phyloP scores from a whole-genome alignment of 2,888 invertebrate genomes.

The Rhimphoctona megacephalus region DNA sequence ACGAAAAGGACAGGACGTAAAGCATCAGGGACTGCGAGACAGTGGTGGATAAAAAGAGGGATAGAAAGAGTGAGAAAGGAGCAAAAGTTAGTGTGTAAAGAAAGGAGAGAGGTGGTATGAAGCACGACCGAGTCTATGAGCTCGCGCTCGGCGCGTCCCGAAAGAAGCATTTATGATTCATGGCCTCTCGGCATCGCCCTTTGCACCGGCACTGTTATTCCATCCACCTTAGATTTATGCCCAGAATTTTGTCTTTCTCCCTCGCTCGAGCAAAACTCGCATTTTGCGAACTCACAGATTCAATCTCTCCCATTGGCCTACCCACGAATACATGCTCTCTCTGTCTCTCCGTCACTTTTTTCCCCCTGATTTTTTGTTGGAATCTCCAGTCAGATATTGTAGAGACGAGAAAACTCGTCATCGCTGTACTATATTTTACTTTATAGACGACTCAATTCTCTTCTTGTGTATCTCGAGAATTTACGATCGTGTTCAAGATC shows the following conservation, averaged over 20 bases:
- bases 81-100: not conserved
- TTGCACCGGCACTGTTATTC: slow-evolving; percentile 70
- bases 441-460: slow-evolving; percentile 62
- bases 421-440: slow-evolving; percentile 39
- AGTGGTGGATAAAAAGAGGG: slow-evolving; percentile 12
- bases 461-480: slow-evolving; percentile 35
- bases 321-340: slow-evolving; percentile 39
- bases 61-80: not conserved
- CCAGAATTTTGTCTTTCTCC: slow-evolving; percentile 68
- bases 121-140: slow-evolving; percentile 69
- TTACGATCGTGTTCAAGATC: slow-evolving; percentile 32
- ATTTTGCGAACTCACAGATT: slow-evolving; percentile 62
- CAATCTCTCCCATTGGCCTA: slow-evolving; percentile 60
- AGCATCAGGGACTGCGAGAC: slow-evolving; percentile 36
- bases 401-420: slow-evolving; percentile 54
- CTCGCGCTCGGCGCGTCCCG: slow-evolving; percentile 42
- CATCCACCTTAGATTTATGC: slow-evolving; percentile 68
- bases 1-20: slow-evolving; percentile 67
- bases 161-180: slow-evolving; percentile 65
- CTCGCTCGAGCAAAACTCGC: slow-evolving; percentile 35
- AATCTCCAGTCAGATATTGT: slow-evolving; percentile 50
- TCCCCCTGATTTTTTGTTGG: slow-evolving; percentile 25
- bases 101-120: slow-evolving; percentile 41
- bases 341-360: slow-evolving; percentile 11
- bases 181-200: slow-evolving; percentile 68